Evolutionary conservation across 1,140 invertebrate genomes (phyloP).

Genomic region (Brachystomella parvula): DNA sequence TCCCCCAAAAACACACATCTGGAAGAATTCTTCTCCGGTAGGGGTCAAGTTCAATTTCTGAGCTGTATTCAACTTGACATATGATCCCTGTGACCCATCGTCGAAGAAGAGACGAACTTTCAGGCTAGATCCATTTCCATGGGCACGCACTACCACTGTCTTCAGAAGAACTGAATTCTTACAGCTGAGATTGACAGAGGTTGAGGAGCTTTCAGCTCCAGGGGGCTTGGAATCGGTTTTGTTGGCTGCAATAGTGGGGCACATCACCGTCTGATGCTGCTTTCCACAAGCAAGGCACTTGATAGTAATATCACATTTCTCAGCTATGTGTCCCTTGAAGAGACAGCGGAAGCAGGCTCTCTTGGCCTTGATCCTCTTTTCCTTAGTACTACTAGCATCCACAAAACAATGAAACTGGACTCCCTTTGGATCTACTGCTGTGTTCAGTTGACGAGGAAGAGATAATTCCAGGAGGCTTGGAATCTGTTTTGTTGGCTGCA

Average conservation of each 20-base stretch:
- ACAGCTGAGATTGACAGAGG: neutral
- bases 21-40: neutral
- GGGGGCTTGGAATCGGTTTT: neutral
- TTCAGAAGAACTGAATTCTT: neutral
- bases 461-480: neutral
- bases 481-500: neutral
- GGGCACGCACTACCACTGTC: neutral
- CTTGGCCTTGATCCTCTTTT: neutral
- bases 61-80: neutral
- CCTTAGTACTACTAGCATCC: conserved; percentile 25
- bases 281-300: conserved; percentile 5
- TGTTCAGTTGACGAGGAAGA: conserved; percentile 9
- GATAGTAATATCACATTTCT: neutral
- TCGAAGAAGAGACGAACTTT: conserved; percentile 2
- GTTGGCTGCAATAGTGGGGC: neutral
- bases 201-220: neutral
- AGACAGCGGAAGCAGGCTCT: conserved; percentile 16
- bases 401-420: conserved; percentile 19
- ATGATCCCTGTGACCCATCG: conserved; percentile 3
- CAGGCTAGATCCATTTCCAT: neutral
- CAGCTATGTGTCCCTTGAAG: neutral
- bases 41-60: neutral
- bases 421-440: neutral
- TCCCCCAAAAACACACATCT: conserved; percentile 1
- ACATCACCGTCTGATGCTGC: conserved; percentile 11